Percentiles rank a stretch among this genome's conserved stretches.
These are phyloP conservation scores for Anguilla rostrata DNA, from an alignment of 2,113 vertebrate genomes.

Conservation along the genomic window DNA sequence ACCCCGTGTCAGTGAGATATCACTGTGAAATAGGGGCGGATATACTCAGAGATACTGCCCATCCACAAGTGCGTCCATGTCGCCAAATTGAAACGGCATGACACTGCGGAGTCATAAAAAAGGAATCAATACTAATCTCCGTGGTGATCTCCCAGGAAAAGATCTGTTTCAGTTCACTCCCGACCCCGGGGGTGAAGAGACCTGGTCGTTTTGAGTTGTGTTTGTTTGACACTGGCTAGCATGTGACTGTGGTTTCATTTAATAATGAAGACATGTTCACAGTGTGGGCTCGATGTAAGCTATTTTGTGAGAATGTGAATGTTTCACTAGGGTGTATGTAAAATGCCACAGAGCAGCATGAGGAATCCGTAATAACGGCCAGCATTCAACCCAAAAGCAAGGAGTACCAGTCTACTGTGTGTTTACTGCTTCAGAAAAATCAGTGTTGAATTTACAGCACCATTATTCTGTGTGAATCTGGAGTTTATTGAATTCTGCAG, in stretches of 20 bases:
- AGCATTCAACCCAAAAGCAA: not conserved
- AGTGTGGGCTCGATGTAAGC: not conserved
- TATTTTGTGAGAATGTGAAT: conserved; percentile 4
- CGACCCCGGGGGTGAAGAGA: conserved; percentile 34
- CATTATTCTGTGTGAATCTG: not conserved
- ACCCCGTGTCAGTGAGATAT: conserved; percentile 17
- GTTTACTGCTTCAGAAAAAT: not conserved
- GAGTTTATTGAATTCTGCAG: not conserved
- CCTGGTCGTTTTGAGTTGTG: conserved; percentile 36
- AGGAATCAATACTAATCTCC: conserved; percentile 49
- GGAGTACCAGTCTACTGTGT: not conserved
- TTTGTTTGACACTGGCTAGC: conserved; percentile 27
- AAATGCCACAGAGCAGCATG: not conserved
- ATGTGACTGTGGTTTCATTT: conserved; percentile 30
- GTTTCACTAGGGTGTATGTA: conserved; percentile 17
- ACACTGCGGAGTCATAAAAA: conserved; percentile 38
- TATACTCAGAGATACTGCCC: conserved; percentile 26
- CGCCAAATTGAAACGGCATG: conserved; percentile 41
- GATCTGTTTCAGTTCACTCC: conserved; percentile 36
- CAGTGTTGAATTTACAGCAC: not conserved
- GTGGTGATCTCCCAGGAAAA: conserved; percentile 40
- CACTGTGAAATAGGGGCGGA: conserved; percentile 40
- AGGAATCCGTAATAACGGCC: not conserved
- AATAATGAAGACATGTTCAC: conserved; percentile 29
- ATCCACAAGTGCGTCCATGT: conserved; percentile 27